phyloP scores from a whole-genome alignment of 2,113 vertebrate genomes.

The Elaphurus davidianus region DNA sequence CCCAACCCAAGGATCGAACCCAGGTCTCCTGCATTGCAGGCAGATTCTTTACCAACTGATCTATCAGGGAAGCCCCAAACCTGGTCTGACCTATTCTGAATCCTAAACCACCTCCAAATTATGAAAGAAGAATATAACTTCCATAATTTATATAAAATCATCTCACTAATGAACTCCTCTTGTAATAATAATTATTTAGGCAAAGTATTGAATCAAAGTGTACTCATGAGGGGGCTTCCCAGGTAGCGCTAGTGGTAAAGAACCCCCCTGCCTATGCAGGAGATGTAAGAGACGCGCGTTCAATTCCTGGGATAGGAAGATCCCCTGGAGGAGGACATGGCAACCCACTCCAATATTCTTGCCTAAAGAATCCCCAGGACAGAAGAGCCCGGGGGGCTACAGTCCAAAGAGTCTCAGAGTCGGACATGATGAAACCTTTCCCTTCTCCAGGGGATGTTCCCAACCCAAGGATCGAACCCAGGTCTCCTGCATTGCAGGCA shows the following conservation, averaged over 20 bases:
- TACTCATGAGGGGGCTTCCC: background rate
- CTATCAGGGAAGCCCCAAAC: background rate
- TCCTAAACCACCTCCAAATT: too few species aligned
- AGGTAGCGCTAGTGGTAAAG: background rate
- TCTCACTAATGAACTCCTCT: background rate
- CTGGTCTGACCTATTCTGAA: too few species aligned
- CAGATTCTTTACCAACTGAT: background rate
- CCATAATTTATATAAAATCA: background rate
- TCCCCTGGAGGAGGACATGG: background rate
- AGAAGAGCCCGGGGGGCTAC: background rate
- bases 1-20: background rate
- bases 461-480: background rate
- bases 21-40: background rate
- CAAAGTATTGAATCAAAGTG: constrained; percentile 9
- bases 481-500: background rate
- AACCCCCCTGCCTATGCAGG: background rate
- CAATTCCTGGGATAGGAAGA: background rate
- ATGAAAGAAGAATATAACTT: background rate
- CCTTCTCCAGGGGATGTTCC: background rate
- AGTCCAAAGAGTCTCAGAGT: background rate
- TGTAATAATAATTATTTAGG: constrained; percentile 4
- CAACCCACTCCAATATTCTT: background rate
- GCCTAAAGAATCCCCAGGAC: background rate
- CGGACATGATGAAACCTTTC: background rate
- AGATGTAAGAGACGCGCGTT: background rate